phyloP scores from a whole-genome alignment of 2,797 vertebrate species.

The Dendrocincla tyrannina region DNA sequence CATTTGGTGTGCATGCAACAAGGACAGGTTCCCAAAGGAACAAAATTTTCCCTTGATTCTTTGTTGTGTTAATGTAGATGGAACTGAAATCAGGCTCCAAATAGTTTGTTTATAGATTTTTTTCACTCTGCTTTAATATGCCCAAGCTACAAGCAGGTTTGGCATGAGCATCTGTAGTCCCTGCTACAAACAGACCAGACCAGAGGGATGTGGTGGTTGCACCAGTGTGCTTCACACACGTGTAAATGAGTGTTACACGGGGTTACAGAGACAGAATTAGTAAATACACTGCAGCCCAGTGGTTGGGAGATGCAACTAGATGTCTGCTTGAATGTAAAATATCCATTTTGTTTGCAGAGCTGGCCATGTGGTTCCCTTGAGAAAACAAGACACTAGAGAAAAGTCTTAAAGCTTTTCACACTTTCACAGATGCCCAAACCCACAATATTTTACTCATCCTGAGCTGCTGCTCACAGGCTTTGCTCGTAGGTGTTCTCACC shows the following conservation, averaged over 20 bases:
- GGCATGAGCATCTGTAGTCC: neutral
- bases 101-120: neutral
- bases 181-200: neutral
- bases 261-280: neutral
- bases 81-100: neutral
- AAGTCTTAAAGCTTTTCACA: neutral
- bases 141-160: neutral
- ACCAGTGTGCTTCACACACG: neutral
- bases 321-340: conserved; percentile 23
- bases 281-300: neutral
- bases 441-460: neutral
- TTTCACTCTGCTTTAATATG: neutral
- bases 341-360: neutral
- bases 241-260: neutral
- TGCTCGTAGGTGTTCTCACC: neutral
- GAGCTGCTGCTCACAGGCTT: neutral
- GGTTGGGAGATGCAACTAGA: neutral
- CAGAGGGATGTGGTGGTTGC: neutral
- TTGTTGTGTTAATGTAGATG: neutral
- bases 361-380: neutral
- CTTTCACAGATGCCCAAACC: neutral
- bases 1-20: neutral
- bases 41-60: neutral
- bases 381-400: neutral
- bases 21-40: neutral